These are phyloP conservation scores for Smutsia gigantea DNA, from an alignment of 2,797 vertebrate genomes.

Conservation along the genomic window DNA sequence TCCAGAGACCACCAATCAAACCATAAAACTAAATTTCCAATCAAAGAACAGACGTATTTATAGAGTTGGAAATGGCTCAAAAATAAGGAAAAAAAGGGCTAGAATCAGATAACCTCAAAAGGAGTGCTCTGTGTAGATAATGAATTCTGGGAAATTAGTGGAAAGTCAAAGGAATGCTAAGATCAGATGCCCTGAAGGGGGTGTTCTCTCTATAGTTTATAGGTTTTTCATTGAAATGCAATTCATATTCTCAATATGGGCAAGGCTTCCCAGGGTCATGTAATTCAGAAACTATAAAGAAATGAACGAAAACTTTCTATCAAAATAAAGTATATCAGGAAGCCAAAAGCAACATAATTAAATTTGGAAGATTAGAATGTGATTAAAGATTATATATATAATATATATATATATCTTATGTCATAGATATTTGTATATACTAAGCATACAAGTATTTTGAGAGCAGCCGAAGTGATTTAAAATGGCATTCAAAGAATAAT, in stretches of 20 bases:
- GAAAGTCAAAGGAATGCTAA: background rate
- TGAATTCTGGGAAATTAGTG: background rate
- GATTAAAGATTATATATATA: background rate
- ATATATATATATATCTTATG: background rate
- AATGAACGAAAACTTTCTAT: background rate
- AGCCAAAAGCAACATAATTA: background rate
- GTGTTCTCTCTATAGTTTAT: background rate
- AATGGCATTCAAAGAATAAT: constrained; percentile 67
- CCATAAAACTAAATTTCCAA: background rate
- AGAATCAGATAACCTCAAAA: background rate
- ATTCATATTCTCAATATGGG: background rate
- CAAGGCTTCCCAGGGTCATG: background rate
- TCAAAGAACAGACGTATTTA: background rate
- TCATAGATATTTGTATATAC: too few relatives aligned
- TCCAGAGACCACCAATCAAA: background rate
- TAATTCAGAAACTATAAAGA: background rate
- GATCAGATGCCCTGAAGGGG: background rate
- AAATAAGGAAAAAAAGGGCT: background rate
- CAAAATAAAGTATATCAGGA: background rate
- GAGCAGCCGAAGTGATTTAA: constrained; percentile 69
- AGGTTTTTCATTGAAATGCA: background rate
- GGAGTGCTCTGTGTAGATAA: background rate
- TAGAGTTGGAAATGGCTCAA: background rate
- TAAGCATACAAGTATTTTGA: background rate
- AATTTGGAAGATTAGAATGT: background rate